Evolutionary conservation across 2,113 vertebrate species (phyloP).

Genomic region (Lampris incognitus): DNA sequence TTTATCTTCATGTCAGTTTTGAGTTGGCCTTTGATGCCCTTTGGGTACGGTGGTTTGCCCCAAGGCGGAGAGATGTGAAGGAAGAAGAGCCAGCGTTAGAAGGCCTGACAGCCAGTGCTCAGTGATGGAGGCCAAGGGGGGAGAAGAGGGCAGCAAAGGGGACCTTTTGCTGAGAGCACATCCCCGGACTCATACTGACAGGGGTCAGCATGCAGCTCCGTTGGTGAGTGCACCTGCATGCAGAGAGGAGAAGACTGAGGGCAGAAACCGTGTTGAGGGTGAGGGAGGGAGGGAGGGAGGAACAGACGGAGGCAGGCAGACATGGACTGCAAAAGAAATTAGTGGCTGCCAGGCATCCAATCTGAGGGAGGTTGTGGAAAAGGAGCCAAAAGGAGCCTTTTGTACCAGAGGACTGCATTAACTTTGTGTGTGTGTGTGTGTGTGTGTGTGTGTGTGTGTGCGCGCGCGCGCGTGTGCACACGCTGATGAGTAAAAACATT

Average conservation of each 20-base stretch:
- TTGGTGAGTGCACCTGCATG: conserved; percentile 72
- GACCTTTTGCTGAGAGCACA: conserved; percentile 61
- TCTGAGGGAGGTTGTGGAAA: conserved; percentile 60
- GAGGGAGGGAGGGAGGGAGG: conserved; percentile 51
- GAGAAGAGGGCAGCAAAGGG: conserved; percentile 36
- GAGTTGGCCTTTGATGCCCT: conserved; percentile 51
- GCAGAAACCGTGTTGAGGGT: conserved; percentile 40
- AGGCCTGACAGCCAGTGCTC: conserved; percentile 4
- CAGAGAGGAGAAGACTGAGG: conserved; percentile 56
- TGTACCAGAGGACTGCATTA: conserved; percentile 59
- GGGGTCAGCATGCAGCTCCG: conserved; percentile 65
- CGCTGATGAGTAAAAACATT: too few relatives aligned
- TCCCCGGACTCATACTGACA: conserved; percentile 67
- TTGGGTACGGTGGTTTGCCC: conserved; percentile 22
- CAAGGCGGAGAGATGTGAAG: conserved; percentile 4
- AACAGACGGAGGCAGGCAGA: not conserved
- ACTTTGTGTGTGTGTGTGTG: conserved; percentile 8
- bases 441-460: too few relatives aligned
- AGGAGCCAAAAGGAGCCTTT: conserved; percentile 62
- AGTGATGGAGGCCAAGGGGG: too few relatives aligned
- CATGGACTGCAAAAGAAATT: conserved; percentile 39
- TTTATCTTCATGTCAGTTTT: conserved; percentile 38
- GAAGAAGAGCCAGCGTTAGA: not conserved
- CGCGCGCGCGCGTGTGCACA: too few relatives aligned
- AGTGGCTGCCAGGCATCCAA: conserved; percentile 65